Percentiles rank a stretch among this genome's conserved stretches.
phyloP scores from a whole-genome alignment of 2,113 vertebrate species.

The Lucifuga dentata region DNA sequence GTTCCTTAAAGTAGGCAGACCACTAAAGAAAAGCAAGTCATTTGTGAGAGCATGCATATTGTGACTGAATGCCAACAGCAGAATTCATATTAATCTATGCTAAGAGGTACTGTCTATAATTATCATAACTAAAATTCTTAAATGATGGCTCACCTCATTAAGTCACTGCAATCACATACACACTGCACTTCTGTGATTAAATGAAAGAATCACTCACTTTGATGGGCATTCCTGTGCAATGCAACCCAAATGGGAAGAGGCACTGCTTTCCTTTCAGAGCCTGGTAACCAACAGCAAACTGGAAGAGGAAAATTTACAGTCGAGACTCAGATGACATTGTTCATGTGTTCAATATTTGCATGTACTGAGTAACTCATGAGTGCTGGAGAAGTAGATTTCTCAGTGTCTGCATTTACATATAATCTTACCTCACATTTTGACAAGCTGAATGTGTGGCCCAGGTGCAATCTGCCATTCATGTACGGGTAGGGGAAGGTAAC shows the following conservation, averaged over 20 bases:
- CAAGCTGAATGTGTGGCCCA: constrained; percentile 96
- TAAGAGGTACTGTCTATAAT: background rate
- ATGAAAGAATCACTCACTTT: constrained; percentile 84
- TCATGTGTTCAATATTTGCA: background rate
- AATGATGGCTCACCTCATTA: no score
- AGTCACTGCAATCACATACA: background rate
- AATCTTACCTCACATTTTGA: constrained; percentile 95
- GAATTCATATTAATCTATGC: no score
- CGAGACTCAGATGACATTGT: background rate
- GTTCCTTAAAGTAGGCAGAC: background rate
- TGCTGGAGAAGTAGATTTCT: background rate
- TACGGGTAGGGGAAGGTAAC: constrained; percentile 97
- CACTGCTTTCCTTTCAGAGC: constrained; percentile 92
- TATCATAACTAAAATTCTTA: background rate
- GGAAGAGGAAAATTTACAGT: background rate
- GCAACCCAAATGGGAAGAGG: constrained; percentile 95
- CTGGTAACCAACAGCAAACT: constrained; percentile 95
- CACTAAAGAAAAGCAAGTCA: background rate
- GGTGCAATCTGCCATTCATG: constrained; percentile 97
- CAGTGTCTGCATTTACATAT: background rate
- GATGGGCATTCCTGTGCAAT: constrained; percentile 99
- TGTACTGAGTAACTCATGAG: background rate
- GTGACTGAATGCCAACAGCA: no score
- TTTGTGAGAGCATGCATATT: no score
- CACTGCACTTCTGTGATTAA: background rate